These are phyloP conservation scores for Brienomyrus brachyistius DNA, from an alignment of 2,113 vertebrate genomes.

Conservation along the genomic window DNA sequence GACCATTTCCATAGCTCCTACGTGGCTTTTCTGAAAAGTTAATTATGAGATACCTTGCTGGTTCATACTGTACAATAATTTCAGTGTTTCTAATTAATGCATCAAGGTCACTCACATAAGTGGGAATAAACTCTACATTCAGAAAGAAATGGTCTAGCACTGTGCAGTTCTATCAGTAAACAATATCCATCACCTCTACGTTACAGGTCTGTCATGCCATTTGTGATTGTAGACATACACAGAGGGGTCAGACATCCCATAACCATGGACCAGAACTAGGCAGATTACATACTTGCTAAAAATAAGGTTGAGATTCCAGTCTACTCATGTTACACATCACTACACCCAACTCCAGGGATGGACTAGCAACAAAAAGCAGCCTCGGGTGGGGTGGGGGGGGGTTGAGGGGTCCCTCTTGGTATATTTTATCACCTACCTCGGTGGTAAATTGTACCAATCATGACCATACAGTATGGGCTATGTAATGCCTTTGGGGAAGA, in stretches of 20 bases:
- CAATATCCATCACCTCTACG: neutral
- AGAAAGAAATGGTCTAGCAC: neutral
- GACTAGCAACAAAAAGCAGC: neutral
- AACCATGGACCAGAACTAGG: neutral
- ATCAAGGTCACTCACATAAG: neutral
- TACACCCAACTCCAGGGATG: neutral
- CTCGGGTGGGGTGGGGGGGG: neutral
- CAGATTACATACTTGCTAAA: neutral
- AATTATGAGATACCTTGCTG: neutral
- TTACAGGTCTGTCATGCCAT: neutral
- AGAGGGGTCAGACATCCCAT: neutral
- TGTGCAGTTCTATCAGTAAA: neutral
- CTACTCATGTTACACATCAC: neutral
- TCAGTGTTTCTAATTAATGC: neutral
- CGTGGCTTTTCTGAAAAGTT: neutral
- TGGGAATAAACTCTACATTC: neutral
- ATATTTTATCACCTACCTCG: neutral
- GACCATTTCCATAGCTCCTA: conserved; percentile 12
- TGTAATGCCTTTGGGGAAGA: neutral
- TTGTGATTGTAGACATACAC: neutral
- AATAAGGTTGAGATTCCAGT: neutral
- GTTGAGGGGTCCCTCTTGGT: neutral
- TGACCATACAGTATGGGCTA: neutral
- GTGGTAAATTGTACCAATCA: neutral
- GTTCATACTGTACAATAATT: neutral